Base-by-base conservation (phyloP, 1,140 invertebrate genomes). In the Macrobrachium rosenbergii region DNA sequence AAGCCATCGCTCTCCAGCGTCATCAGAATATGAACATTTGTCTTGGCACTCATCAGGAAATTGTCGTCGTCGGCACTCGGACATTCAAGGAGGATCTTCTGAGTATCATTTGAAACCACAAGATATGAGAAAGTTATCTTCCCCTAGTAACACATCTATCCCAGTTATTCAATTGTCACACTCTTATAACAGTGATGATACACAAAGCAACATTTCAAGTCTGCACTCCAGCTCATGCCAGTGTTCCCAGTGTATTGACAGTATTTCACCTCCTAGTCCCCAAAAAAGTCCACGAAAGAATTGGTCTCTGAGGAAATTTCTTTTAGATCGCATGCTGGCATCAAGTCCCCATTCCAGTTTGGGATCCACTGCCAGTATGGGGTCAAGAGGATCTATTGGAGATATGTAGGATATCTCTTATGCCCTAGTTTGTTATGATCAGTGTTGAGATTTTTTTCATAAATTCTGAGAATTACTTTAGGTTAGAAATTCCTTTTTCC, bases 291-390 rank as follows among this genome's bases (percentile, higher is more conserved):
- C 80, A 5, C 45, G 86, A 58, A 88, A 83, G 52, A 82, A 83
- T 81, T 82, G 86, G 80, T 88, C 86, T 17, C 73, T 88, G 16
- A 58, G 86, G 16, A 88, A 79, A 75, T 88, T 88, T 78, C 80
- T 88, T 37, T 59, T 88, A 43, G 86, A 88, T 62, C 80, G 81
- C 17, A 88, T 88, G 86, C 37, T 82, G 37, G 80, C 86, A 3
- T 88, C 86, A 43, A 88, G 86, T 83, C 86, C 86, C 0, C 63
- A 88, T 62, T 88, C 86, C 59, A 88, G 86, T 59, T 64, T 82
- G 45, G 73, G 75, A 6, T 85, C 83, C 59, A 63, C 75, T 67
- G 23, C 62, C 5, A 85, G 83, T 59, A 17, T 69, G 11, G 75
- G 83, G 14, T 88, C 86, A 10, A 72, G 85, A 23, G 85, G 85